Base-by-base conservation (phyloP, 35 echinoderm and acorn worm species). In the Apostichopus parvimensis region DNA sequence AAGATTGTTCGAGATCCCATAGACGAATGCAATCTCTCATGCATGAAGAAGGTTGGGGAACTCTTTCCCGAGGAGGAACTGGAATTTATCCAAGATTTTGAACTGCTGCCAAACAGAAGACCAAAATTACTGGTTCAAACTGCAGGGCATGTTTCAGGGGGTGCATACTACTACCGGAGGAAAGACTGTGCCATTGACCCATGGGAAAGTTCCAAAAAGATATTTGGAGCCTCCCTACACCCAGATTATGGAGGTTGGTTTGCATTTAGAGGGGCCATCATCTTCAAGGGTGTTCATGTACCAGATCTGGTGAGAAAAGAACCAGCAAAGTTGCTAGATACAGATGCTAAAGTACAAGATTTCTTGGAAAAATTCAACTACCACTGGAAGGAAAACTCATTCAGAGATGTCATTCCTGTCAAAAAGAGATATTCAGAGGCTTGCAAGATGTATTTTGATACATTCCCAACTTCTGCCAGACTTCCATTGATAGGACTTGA, bases 191-290 rank as follows among this genome's bases (percentile, higher is more conserved):
- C 73, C 57, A 87, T 90, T 17, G 95, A 95, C 75, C 94, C 91
- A 18, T 99, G 94, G 94, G 91, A 61, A 22, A 57, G n/a, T 82
- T 77, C 94, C 23, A 97, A 96, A 93, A 95, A 93, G 79, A 93
- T 98, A 73, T 96, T 91, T 94, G 95, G 95, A 34, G 94, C 90
- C 22, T 94, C 95, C 57, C 78, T 99, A 54, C 97, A 99, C 34
- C 97, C 97, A 9, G 81, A 89, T 56, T 99, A 92, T 80, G 97
- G 97, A 76, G 97, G 97, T 10, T 99, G 97, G 97, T 99, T 99
- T 93, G 97, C 95, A 5, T 99, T 99, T 58, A 82, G 97, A 73
- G 97, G 97, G 9, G 95, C 79, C 60, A 91, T 99, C 55, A 96
- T 99, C 79, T 83, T 99, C 52, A 96, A 93, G 87, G 75, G 91